Conservation (phyloP, 2,888 invertebrate genomes). For the Peribatodes rhomboidaria region DNA sequence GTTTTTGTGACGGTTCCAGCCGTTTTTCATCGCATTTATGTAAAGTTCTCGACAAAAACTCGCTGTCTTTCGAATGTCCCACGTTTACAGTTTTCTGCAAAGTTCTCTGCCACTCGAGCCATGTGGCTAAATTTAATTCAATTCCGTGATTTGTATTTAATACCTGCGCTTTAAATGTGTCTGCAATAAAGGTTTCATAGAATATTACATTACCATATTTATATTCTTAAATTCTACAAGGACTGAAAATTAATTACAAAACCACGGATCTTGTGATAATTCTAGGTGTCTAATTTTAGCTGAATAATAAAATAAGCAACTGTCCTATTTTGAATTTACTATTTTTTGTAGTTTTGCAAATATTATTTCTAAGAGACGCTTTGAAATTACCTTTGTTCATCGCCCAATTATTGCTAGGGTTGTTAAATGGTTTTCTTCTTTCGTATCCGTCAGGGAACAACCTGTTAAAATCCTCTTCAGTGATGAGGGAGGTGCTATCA, state of each 20-base stretch:
- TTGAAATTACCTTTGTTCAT: constrained; percentile 63
- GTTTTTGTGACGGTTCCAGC: constrained; percentile 70
- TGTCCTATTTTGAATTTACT: too few relatives aligned
- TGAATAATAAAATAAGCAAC: background rate
- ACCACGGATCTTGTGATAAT: too few relatives aligned
- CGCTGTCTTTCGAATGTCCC: constrained; percentile 77
- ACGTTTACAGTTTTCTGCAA: constrained; percentile 77
- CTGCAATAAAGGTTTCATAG: constrained; percentile 21
- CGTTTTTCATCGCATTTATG: constrained; percentile 81
- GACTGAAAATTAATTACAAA: background rate
- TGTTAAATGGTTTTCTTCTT: constrained; percentile 45
- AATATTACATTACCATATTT: background rate
- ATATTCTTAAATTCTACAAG: background rate
- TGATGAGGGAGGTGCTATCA: constrained; percentile 50
- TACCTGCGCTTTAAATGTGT: constrained; percentile 28
- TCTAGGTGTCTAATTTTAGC: too few relatives aligned
- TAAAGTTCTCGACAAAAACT: constrained; percentile 76
- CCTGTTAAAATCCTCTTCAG: constrained; percentile 64
- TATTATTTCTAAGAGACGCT: background rate
- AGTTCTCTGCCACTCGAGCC: constrained; percentile 81
- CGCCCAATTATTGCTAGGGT: constrained; percentile 62
- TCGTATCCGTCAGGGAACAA: constrained; percentile 66
- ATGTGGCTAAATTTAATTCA: constrained; percentile 64
- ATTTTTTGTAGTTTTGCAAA: too few relatives aligned
- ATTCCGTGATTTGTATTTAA: constrained; percentile 54